Base-by-base conservation (phyloP, 2,113 vertebrate species). In the Amblyornis subalaris region DNA sequence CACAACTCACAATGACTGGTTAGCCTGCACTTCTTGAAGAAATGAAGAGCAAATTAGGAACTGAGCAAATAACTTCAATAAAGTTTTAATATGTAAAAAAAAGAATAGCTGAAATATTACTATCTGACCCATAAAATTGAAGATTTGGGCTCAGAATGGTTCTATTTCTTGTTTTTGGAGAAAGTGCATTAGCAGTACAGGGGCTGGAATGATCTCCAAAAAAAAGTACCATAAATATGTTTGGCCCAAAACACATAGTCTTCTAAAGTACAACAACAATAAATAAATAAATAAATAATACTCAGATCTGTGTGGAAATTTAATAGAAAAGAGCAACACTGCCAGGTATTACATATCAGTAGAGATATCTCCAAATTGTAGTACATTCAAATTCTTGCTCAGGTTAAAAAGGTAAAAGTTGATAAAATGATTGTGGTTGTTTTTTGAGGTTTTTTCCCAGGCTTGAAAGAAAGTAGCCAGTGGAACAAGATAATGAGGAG, bases 211-310 rank as follows among this genome's bases (percentile, higher is more conserved):
- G 6, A 47, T 77, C 70, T 65, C 17, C 42, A 29, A 36, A 40
- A 5, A 5, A 10, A 42, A 72, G 5, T 31, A 40, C 29, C 24
- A 48, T 28, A 31, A 65, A 80, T 2, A 1, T 2, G 0, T 22
- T 36, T 65, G 50, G 15, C 7, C 10, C 29, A 47, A 79, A 86
- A 1, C 8, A 54, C 4, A 64, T 19, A 45, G 7, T 31, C n/a
- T 89, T 55, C 28, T 7, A 14, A 78, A 44, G 5, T 8, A 28
- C 12, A 50, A 3, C 5, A 78, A 26, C 62, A 21, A 13, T 3
- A 16, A 23, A 60, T n/a, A 70, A 21, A 13, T 3, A 16, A 23
- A 60, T n/a, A 51, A 55, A 22, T 1, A 36, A 31, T 31, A 21
- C 5, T 60, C 5, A 19, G 1, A 17, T 70, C 9, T 19, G 1